Conservation (phyloP, 2,113 vertebrate genomes). For the Dunckerocampus dactyliophorus region DNA sequence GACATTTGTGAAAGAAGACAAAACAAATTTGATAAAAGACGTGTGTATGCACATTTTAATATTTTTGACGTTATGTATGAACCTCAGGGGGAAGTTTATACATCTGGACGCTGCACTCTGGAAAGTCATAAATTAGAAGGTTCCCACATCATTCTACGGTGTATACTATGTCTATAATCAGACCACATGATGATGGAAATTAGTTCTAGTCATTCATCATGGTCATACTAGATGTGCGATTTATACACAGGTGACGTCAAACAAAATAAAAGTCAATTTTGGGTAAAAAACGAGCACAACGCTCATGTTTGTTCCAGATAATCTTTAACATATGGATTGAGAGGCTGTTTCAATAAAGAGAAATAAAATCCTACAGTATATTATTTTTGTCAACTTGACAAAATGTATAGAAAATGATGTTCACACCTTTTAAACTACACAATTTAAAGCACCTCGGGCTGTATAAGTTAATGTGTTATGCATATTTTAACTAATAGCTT, state of each 20-base stretch:
- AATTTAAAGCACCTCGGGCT: no score
- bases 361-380: background rate
- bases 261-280: no score
- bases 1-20: background rate
- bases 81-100: background rate
- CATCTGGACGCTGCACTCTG: background rate
- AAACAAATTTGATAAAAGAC: background rate
- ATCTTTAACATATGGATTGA: background rate
- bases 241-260: no score
- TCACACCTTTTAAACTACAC: no score
- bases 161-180: constrained; percentile 4
- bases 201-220: background rate
- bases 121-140: background rate
- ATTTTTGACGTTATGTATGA: background rate
- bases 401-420: no score
- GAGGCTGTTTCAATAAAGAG: background rate
- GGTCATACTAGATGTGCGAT: no score
- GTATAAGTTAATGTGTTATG: no score
- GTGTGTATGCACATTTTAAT: background rate
- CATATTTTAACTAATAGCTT: no score
- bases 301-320: background rate
- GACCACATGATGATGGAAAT: constrained; percentile 1
- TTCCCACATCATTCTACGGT: background rate
- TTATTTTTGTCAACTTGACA: background rate
- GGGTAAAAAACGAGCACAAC: background rate